These are phyloP conservation scores for Meliscaeva auricollis DNA, from an alignment of 2,888 invertebrate species.

Conservation along the genomic window DNA sequence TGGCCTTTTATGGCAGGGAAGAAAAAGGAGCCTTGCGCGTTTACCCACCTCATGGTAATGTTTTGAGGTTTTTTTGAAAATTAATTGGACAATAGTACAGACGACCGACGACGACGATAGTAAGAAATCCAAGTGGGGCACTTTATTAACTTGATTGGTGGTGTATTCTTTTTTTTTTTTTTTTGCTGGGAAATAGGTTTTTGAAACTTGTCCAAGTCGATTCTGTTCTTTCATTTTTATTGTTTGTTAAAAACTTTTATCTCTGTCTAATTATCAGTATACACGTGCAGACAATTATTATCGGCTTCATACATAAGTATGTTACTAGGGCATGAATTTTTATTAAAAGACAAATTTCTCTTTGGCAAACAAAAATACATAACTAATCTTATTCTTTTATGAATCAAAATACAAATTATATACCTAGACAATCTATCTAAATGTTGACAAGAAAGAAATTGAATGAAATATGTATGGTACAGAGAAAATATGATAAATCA, in stretches of 20 bases:
- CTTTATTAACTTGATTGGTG: constrained; percentile 31
- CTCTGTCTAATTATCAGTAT: constrained; percentile 54
- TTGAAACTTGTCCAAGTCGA: background rate
- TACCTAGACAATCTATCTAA: background rate
- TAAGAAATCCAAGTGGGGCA: background rate
- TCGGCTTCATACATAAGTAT: constrained; percentile 36
- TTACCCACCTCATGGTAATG: background rate
- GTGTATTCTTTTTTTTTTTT: constrained; percentile 27
- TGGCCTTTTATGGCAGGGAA: constrained; percentile 58
- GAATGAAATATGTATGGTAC: background rate
- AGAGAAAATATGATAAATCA: constrained; percentile 41
- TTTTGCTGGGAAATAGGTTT: constrained; percentile 37
- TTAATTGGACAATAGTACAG: constrained; percentile 63
- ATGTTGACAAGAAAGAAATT: background rate
- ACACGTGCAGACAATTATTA: constrained; percentile 56
- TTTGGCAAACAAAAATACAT: constrained; percentile 10
- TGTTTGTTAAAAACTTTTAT: constrained; percentile 21
- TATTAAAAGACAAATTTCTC: constrained; percentile 27
- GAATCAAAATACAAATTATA: too few relatives aligned
- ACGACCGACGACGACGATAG: background rate
- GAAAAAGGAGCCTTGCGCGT: constrained; percentile 37
- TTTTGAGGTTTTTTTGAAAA: constrained; percentile 63
- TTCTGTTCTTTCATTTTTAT: background rate
- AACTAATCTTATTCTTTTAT: background rate
- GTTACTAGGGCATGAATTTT: constrained; percentile 60